phyloP scores from a whole-genome alignment of 2,888 invertebrate genomes.

The Trichogramma evanescens region DNA sequence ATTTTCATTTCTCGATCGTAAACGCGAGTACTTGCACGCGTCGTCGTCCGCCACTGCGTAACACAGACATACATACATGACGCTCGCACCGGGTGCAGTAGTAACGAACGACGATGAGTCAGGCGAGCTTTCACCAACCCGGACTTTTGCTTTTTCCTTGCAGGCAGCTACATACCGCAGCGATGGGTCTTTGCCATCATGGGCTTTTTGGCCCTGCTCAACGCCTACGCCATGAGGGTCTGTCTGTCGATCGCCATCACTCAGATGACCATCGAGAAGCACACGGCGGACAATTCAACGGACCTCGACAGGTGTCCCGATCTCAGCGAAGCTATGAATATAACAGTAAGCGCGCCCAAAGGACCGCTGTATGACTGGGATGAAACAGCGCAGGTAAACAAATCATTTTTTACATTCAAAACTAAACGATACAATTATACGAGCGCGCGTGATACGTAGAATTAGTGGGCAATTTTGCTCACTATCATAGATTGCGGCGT shows the following conservation, averaged over 20 bases:
- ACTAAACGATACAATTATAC: too few species aligned
- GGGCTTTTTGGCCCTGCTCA: constrained; percentile 65
- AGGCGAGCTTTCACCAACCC: not conserved
- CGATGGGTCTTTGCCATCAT: constrained; percentile 51
- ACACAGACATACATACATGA: too few species aligned
- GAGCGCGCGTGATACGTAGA: too few species aligned
- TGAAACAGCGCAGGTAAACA: constrained; percentile 10
- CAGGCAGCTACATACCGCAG: constrained; percentile 31
- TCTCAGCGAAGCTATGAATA: not conserved
- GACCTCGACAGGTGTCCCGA: not conserved
- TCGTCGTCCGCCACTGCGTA: too few species aligned
- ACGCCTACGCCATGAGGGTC: constrained; percentile 70
- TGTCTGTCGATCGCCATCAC: constrained; percentile 67
- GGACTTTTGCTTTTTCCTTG: not conserved
- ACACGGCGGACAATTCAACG: not conserved
- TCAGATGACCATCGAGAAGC: constrained; percentile 50
- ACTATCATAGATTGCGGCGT: too few species aligned
- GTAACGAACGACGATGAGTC: not conserved
- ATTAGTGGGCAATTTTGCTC: too few species aligned
- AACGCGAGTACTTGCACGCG: too few species aligned
- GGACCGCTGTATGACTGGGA: constrained; percentile 7
- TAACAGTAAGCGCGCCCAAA: not conserved
- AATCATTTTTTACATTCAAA: too few species aligned
- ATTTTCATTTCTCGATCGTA: too few species aligned
- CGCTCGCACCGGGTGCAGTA: not conserved